A percentile compares a stretch with the other conserved stretches of the same genome.
These are phyloP conservation scores for Adelosebastes latens DNA, from an alignment of 2,797 vertebrate species.

Conservation along the genomic window DNA sequence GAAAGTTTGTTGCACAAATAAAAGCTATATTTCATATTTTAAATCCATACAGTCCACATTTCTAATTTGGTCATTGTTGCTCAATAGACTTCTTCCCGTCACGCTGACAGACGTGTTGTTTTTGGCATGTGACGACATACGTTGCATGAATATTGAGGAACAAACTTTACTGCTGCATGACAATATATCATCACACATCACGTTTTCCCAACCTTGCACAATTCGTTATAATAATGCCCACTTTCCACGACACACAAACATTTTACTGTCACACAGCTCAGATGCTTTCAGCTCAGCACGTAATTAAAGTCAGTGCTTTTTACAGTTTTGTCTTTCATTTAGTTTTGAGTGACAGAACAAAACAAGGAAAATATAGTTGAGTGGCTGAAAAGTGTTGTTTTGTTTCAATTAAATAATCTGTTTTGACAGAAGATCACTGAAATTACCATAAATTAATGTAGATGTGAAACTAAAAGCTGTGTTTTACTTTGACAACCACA, in stretches of 20 bases:
- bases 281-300: not conserved
- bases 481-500: conserved; percentile 19
- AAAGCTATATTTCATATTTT: not conserved
- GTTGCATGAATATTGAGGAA: conserved; percentile 9
- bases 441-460: not conserved
- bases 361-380: not conserved
- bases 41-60: not conserved
- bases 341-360: conserved; percentile 3
- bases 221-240: conserved; percentile 2
- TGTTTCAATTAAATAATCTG: not conserved
- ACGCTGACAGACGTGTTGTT: conserved; percentile 6
- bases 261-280: conserved; percentile 9
- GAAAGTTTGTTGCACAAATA: not conserved
- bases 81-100: not conserved
- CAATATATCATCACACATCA: conserved; percentile 10
- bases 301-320: not conserved
- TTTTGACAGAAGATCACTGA: conserved; percentile 1
- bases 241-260: conserved; percentile 20
- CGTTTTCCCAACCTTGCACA: not conserved
- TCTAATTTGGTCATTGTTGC: conserved; percentile 5
- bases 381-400: not conserved
- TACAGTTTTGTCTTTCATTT: not conserved
- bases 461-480: not conserved
- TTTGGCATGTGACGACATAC: conserved; percentile 30
- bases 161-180: conserved; percentile 17